phyloP scores from a whole-genome alignment of 64 coral and sea anemone genomes.

The Hydrozoanthus tunicans region DNA sequence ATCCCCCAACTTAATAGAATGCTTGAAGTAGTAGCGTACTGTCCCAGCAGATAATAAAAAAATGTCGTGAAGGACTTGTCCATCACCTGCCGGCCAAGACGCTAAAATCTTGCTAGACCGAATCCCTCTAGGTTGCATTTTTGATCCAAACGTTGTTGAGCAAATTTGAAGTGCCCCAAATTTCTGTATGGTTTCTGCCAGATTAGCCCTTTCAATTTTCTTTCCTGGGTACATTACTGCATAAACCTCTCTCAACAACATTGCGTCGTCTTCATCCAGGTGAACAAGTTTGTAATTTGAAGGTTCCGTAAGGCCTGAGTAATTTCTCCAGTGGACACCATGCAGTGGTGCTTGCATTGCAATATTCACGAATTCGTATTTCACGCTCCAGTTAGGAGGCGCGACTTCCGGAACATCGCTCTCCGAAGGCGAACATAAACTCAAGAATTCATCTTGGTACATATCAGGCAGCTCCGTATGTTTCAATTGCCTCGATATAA shows the following conservation, averaged over 20 bases:
- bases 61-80: neutral
- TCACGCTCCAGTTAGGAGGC: constrained; percentile 7
- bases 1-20: neutral
- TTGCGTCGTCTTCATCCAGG: constrained; percentile 57
- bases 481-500: constrained; percentile 7
- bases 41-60: constrained; percentile 6
- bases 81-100: constrained; percentile 39
- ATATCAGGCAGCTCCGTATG: no score
- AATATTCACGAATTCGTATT: constrained; percentile 22
- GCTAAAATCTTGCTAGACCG: constrained; percentile 51
- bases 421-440: neutral
- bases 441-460: no score
- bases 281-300: constrained; percentile 37
- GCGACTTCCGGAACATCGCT: neutral
- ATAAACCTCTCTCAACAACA: constrained; percentile 35
- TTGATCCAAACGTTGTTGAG: constrained; percentile 19
- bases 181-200: constrained; percentile 42
- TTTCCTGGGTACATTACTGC: constrained; percentile 19
- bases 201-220: neutral
- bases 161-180: constrained; percentile 39
- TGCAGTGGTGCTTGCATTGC: neutral
- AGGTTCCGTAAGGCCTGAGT: constrained; percentile 13
- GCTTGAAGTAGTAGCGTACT: constrained; percentile 43
- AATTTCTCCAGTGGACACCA: constrained; percentile 50
- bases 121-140: constrained; percentile 47